Base-by-base conservation (phyloP, 1,140 invertebrate genomes). In the Drosophila mauritiana region DNA sequence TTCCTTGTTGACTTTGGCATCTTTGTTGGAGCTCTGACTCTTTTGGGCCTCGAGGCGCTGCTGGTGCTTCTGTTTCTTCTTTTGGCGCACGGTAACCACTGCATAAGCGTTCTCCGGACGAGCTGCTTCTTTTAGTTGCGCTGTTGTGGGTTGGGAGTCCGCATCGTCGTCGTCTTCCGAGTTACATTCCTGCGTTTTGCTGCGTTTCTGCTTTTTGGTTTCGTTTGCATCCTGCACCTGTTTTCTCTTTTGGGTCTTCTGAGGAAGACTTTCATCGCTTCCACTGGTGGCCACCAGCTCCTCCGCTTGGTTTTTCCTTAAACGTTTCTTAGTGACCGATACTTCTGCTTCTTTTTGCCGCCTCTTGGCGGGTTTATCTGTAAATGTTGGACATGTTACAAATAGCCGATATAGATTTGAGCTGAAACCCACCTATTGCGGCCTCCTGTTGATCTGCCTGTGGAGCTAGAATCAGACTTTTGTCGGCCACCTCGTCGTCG, bases 1-100 rank as follows among this genome's bases (percentile, higher is more conserved):
- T 72, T 93, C 94, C 31, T 94, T 91, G 77, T 94, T 94, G 1
- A 73, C 61, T 12, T 82, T 78, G n/a, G 53, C 53, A 20, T 92
- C 91, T 31, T 92, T 92, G 57, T 77, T 78, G 8, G 61, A 55
- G 8, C 25, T 77, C 25, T 92, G 91, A 25, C 70, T 80, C 13
- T 78, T 83, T 51, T 88, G 80, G 1, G 52, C 56, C 10, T 90
- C 84, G 0, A 92, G 7, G 0, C 84, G 88, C 49, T 92, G 54
- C n/a, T 75, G 53, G 37, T 91, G 91, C 55, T 91, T 92, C 46
- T 84, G 78, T 34, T 90, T 91, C 31, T 92, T 92, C 40, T 92
- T 92, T 25, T 92, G 84, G 0, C 91, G 84, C 10, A 91, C 81
- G 1, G 91, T 92, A 4, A 90, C 63, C 40, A 92, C 70, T 1